Percentiles rank a stretch among this genome's conserved stretches.
These are phyloP conservation scores for Jordanella pulchra DNA, from an alignment of 2,797 vertebrate species.

Conservation along the genomic window DNA sequence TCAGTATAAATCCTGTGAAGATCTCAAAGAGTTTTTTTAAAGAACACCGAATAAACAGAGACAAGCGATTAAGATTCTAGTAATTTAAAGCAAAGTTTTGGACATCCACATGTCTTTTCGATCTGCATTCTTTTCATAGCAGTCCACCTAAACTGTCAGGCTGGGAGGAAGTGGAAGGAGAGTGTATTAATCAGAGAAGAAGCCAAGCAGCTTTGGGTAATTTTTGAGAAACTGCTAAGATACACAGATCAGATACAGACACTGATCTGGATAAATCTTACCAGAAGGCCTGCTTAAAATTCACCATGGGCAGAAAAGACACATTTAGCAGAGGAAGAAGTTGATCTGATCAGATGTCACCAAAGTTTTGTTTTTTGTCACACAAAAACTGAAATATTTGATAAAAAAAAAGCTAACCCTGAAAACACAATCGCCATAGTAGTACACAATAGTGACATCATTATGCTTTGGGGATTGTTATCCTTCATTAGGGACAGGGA, in stretches of 20 bases:
- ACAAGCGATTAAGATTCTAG: background rate
- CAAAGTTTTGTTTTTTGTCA: background rate
- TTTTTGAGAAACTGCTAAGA: background rate
- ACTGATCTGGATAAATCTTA: no score
- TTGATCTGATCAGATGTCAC: background rate
- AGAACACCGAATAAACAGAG: no score
- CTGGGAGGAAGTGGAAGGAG: no score
- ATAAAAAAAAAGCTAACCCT: no score
- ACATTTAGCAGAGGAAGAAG: background rate
- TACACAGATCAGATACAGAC: no score
- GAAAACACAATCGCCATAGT: no score
- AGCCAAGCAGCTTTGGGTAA: background rate
- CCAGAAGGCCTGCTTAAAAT: background rate
- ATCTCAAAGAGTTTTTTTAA: no score
- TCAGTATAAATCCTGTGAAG: background rate
- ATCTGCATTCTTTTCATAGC: no score
- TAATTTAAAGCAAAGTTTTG: background rate
- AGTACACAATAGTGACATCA: no score
- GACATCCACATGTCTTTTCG: no score
- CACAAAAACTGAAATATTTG: no score
- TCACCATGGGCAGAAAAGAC: background rate
- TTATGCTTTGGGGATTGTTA: background rate
- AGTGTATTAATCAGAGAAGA: background rate
- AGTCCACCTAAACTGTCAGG: no score
- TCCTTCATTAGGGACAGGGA: background rate